Evolutionary conservation across 2,888 invertebrate species (phyloP).

Genomic region (Chrysolina oricalcia): DNA sequence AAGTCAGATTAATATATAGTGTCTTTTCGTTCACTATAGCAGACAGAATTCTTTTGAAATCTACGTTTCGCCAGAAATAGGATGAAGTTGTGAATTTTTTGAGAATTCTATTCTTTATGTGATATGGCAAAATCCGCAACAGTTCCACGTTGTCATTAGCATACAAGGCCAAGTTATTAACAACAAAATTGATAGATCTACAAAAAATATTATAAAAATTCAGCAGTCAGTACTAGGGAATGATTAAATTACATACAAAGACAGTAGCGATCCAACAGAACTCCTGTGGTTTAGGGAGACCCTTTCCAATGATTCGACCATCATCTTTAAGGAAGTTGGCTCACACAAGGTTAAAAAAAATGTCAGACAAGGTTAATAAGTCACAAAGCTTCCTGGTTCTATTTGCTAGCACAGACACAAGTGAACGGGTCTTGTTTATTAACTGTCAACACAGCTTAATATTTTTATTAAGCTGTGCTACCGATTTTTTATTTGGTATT

Average conservation of each 20-base stretch:
- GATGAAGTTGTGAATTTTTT: conserved; percentile 58
- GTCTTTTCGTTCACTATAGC: conserved; percentile 62
- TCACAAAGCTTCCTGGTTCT: too few relatives aligned
- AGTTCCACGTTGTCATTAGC: conserved; percentile 49
- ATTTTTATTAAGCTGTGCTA: too few relatives aligned
- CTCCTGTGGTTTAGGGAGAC: not conserved
- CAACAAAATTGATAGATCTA: conserved; percentile 55
- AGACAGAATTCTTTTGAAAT: conserved; percentile 59
- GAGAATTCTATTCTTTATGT: conserved; percentile 64
- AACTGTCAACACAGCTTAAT: too few relatives aligned
- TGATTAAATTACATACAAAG: not conserved
- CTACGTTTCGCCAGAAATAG: conserved; percentile 58
- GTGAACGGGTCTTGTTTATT: too few relatives aligned
- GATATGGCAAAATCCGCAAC: conserved; percentile 57
- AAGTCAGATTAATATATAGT: conserved; percentile 63
- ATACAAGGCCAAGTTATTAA: conserved; percentile 57
- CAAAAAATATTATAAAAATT: conserved; percentile 29
- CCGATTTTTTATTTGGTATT: too few relatives aligned
- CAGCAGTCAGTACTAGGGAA: not conserved
- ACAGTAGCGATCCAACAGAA: not conserved
- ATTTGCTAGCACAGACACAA: too few relatives aligned
- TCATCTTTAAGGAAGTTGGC: not conserved
- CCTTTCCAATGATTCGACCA: not conserved
- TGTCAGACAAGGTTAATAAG: too few relatives aligned
- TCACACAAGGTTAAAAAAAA: too few relatives aligned